A percentile compares a stretch with the other conserved stretches of the same genome.
phyloP scores from a whole-genome alignment of 2,797 vertebrate genomes.

The Netta rufina region DNA sequence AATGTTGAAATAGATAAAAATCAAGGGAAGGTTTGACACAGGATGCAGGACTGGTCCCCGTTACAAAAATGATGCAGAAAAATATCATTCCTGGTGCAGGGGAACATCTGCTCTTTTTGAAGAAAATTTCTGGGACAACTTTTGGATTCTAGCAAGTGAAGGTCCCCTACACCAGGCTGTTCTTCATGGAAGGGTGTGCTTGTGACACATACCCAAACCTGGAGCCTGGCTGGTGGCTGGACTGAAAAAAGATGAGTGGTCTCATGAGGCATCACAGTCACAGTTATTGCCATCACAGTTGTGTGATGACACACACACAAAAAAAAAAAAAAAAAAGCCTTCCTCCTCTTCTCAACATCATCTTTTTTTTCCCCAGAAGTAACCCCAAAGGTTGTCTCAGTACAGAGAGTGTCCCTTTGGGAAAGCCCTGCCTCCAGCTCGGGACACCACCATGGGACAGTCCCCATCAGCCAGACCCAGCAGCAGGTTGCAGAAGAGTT shows the following conservation, averaged over 20 bases:
- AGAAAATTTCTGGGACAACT: neutral
- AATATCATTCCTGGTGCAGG: neutral
- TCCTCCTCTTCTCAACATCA: neutral
- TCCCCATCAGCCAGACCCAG: rapidly evolving
- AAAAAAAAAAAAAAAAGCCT: neutral
- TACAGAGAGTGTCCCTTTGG: neutral
- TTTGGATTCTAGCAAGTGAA: neutral
- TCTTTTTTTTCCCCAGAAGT: neutral
- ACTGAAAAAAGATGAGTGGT: neutral
- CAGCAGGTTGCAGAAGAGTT: neutral
- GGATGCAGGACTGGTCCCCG: rapidly evolving
- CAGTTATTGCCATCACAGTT: neutral
- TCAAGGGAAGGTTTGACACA: neutral
- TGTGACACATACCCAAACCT: neutral
- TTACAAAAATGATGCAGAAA: neutral
- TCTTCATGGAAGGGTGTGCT: rapidly evolving
- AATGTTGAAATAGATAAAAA: neutral
- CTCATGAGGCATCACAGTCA: rapidly evolving
- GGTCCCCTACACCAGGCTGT: neutral
- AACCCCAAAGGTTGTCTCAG: neutral
- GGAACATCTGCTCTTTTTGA: neutral
- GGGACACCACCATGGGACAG: neutral
- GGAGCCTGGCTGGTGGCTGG: too few relatives aligned
- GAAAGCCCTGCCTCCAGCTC: neutral
- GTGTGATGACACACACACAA: rapidly evolving